A percentile compares a stretch with the other conserved stretches of the same genome.
Evolutionary conservation across 64 coral and sea anemone genomes (phyloP).

Genomic region (Dendrophyllia cribrosa): DNA sequence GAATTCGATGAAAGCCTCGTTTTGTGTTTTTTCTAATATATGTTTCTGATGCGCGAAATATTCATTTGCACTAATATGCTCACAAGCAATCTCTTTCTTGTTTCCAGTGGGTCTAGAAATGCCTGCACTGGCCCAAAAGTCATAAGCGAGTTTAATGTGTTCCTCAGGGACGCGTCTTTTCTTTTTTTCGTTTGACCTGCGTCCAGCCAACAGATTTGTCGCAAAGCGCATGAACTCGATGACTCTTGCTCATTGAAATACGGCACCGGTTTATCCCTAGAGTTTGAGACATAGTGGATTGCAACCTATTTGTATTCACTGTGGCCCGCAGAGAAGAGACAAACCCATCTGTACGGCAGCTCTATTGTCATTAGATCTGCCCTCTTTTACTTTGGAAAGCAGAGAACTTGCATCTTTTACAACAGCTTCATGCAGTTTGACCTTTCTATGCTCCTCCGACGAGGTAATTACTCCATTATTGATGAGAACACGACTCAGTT

Average conservation of each 20-base stretch:
- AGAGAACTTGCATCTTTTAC: not conserved
- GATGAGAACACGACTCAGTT: not conserved
- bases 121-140: conserved; percentile 25
- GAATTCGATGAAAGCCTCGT: too few relatives aligned
- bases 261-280: not conserved
- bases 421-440: not conserved
- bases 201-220: conserved; percentile 3
- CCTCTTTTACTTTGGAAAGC: not conserved
- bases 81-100: conserved; percentile 4
- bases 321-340: conserved; percentile 15
- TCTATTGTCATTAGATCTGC: not conserved
- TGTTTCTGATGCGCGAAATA: conserved; percentile 11
- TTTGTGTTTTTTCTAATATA: too few relatives aligned
- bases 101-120: conserved; percentile 52
- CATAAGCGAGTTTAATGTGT: conserved; percentile 4
- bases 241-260: not conserved
- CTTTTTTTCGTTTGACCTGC: not conserved
- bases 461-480: not conserved
- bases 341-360: conserved; percentile 6
- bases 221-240: not conserved
- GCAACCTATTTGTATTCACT: not conserved
- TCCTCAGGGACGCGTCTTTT: conserved; percentile 24
- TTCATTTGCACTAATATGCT: not conserved
- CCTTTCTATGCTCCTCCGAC: not conserved
- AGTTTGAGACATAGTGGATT: not conserved